Evolutionary conservation across 2,797 vertebrate genomes (phyloP), one percentile per base, ranked within the genome.

Genomic region (Macropus fuliginosus): DNA sequence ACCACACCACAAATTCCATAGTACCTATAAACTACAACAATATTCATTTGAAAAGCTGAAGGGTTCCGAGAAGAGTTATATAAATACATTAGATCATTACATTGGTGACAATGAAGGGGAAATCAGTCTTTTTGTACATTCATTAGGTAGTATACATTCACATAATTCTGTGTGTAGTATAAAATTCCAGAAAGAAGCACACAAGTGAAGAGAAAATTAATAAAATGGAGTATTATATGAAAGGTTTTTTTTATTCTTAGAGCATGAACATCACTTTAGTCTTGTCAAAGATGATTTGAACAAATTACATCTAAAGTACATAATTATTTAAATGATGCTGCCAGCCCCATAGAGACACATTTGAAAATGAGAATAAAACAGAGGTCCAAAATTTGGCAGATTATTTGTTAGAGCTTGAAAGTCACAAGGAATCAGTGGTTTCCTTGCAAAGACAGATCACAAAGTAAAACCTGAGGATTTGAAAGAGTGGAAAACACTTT

Each of bases 11-110:
- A 0, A 0, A 93, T 55, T 31, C 52, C 81, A 96, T 1, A 56
- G 12, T 54, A 95, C 5, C 96, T 96, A 97, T 96, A 98, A 96
- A 94, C 93, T 95, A 91, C 56, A 96, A 87, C 57, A 87, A 29
- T 91, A 91, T 95, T 94, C 90, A 95, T 66, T 87, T 40, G 74
- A 95, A 96, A 97, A 90, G 55, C 55, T 92, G 62, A 95, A 29
- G 56, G 55, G 21, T 24, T 91, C 91, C 93, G 92, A 95, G 95
- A 94, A 46, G 34, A 95, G 87, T 50, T 93, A 21, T 92, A 90
- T 87, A 95, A 96, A 93, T 92, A 94, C 62, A 93, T 92, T 57
- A 95, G 91, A 56, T 34, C 40, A 91, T 57, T 90, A 92, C 46
- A 14, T 54, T 92, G 91, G 81, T 93, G 59, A 59, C 56, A 95